Evolutionary conservation across 2,888 invertebrate genomes (phyloP).

Genomic region (Euclidia mi): DNA sequence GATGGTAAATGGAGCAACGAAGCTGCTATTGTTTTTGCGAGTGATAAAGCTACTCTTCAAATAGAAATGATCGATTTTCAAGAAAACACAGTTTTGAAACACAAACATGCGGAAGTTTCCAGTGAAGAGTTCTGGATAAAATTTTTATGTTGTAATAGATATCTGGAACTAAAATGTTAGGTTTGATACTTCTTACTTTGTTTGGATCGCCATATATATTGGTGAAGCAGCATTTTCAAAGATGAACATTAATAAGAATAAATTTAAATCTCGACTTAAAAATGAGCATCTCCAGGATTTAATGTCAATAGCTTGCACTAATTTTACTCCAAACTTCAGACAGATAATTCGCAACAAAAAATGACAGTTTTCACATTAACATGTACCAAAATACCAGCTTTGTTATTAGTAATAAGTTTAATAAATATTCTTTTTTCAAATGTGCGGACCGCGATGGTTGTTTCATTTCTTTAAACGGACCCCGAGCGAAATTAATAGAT

Average conservation of each 20-base stretch:
- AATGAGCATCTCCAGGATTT: constrained; percentile 7
- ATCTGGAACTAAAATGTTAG: constrained; percentile 8
- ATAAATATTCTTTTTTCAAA: no score
- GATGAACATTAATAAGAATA: constrained; percentile 30
- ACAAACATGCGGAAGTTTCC: constrained; percentile 27
- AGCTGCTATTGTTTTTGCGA: no score
- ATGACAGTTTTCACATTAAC: no score
- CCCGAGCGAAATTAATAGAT: no score
- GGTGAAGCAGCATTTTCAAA: constrained; percentile 25
- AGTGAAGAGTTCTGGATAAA: constrained; percentile 32
- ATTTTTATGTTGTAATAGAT: constrained; percentile 23
- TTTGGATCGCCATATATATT: constrained; percentile 32
- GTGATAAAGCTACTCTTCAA: no score
- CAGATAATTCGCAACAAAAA: constrained; percentile 5
- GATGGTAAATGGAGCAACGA: no score
- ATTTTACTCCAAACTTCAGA: constrained; percentile 18
- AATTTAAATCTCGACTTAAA: constrained; percentile 26
- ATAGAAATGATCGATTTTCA: no score
- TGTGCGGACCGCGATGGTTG: no score
- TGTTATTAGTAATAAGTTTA: no score
- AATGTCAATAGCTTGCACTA: constrained; percentile 22
- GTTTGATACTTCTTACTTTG: constrained; percentile 29
- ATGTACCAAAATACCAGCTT: no score
- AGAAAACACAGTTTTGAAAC: constrained; percentile 37
- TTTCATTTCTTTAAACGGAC: no score